These are phyloP conservation scores for Battus philenor DNA, from an alignment of 1,140 invertebrate genomes.

Conservation along the genomic window DNA sequence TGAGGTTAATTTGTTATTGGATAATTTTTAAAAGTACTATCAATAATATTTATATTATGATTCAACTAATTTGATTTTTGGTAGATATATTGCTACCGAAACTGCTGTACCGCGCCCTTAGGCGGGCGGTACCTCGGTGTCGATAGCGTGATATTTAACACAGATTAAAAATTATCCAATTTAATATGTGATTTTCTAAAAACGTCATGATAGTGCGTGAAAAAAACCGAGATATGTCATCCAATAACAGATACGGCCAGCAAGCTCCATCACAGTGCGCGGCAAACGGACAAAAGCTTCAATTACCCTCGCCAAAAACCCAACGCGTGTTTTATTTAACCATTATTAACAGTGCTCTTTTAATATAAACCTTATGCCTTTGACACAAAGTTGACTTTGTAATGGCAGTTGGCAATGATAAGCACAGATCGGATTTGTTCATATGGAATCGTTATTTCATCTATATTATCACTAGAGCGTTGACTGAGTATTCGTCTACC, in stretches of 20 bases:
- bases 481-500: background rate
- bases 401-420: background rate
- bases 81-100: too few relatives aligned
- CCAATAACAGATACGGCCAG: conserved; percentile 42
- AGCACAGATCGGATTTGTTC: conserved; percentile 10
- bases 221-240: conserved; percentile 21
- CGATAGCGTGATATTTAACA: too few relatives aligned
- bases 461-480: background rate
- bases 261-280: conserved; percentile 61
- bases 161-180: conserved; percentile 12
- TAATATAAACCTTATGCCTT: conserved; percentile 19
- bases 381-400: conserved; percentile 1
- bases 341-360: background rate
- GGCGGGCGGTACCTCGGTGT: too few relatives aligned
- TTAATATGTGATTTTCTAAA: background rate
- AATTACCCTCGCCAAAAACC: conserved; percentile 26
- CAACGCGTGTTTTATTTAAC: background rate
- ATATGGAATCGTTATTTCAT: conserved; percentile 37
- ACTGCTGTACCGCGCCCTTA: too few relatives aligned
- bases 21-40: too few relatives aligned
- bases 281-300: conserved; percentile 46
- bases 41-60: too few relatives aligned
- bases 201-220: conserved; percentile 12
- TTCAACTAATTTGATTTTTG: too few relatives aligned
- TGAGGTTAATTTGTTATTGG: too few relatives aligned